phyloP scores from a whole-genome alignment of 2,113 vertebrate species.

The Corydoras maculifer region DNA sequence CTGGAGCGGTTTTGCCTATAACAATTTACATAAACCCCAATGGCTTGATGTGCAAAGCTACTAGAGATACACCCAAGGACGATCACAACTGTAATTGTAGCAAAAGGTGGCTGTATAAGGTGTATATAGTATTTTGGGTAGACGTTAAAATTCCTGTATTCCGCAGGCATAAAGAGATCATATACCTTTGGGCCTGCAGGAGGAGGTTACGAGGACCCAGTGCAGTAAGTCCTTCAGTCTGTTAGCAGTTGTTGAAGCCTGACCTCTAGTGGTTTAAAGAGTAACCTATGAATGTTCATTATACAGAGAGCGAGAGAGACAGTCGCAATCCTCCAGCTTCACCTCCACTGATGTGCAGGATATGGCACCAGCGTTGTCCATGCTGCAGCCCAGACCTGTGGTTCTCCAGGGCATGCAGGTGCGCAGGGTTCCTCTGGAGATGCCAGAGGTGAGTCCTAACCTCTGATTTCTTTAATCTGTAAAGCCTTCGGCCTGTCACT shows the following conservation, averaged over 20 bases:
- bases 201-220: constrained; percentile 83
- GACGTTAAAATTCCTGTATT: not conserved
- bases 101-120: too few relatives aligned
- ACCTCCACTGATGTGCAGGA: constrained; percentile 82
- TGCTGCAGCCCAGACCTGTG: constrained; percentile 77
- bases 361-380: constrained; percentile 66
- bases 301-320: constrained; percentile 72
- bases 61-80: too few relatives aligned
- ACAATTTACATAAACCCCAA: too few relatives aligned
- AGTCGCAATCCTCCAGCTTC: constrained; percentile 87
- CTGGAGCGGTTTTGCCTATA: too few relatives aligned
- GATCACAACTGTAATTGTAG: too few relatives aligned
- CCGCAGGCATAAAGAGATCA: constrained; percentile 77
- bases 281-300: not conserved
- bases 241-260: not conserved
- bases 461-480: not conserved
- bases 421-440: constrained; percentile 80
- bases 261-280: not conserved
- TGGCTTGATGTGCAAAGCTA: too few relatives aligned
- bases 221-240: constrained; percentile 62
- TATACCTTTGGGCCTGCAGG: constrained; percentile 83
- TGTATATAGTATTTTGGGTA: too few relatives aligned
- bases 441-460: constrained; percentile 65
- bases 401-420: constrained; percentile 88
- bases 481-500: too few relatives aligned